Evolutionary conservation across 1,140 invertebrate genomes (phyloP).

Genomic region (Ephestia elutella): DNA sequence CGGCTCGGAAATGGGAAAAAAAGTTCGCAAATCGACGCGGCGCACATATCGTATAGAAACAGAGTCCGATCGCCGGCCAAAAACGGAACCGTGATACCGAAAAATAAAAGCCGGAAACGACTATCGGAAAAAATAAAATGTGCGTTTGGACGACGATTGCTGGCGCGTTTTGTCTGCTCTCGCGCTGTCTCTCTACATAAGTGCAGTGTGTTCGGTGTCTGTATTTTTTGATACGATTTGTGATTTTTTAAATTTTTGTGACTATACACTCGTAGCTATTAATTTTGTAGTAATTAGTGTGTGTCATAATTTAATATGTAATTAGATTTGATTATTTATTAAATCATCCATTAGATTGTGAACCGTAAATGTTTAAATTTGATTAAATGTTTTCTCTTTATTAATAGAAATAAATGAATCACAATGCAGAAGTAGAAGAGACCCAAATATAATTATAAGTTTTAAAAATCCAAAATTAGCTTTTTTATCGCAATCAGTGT

Average conservation of each 20-base stretch:
- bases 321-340: too few relatives aligned
- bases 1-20: slow-evolving; percentile 53
- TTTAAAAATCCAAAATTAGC: too few relatives aligned
- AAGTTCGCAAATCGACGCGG: slow-evolving; percentile 65
- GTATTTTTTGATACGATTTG: slow-evolving; percentile 12
- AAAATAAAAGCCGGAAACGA: slow-evolving; percentile 73
- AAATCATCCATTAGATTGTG: too few relatives aligned
- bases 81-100: slow-evolving; percentile 73
- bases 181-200: slow-evolving; percentile 67
- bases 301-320: too few relatives aligned
- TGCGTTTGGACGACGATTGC: slow-evolving; percentile 29
- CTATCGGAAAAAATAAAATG: slow-evolving; percentile 68
- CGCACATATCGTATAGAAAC: slow-evolving; percentile 68
- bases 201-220: slow-evolving; percentile 16
- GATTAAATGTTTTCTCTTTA: too few relatives aligned
- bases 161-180: slow-evolving; percentile 37
- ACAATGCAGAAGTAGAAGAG: too few relatives aligned
- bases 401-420: too few relatives aligned
- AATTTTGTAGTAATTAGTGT: too few relatives aligned
- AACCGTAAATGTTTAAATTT: too few relatives aligned
- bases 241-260: not conserved
- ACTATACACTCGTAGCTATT: not conserved
- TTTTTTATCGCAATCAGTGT: too few relatives aligned
- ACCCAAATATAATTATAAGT: too few relatives aligned
- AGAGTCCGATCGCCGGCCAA: slow-evolving; percentile 69